Conservation (phyloP, 2,888 invertebrate genomes). For the Catocala sponsa region DNA sequence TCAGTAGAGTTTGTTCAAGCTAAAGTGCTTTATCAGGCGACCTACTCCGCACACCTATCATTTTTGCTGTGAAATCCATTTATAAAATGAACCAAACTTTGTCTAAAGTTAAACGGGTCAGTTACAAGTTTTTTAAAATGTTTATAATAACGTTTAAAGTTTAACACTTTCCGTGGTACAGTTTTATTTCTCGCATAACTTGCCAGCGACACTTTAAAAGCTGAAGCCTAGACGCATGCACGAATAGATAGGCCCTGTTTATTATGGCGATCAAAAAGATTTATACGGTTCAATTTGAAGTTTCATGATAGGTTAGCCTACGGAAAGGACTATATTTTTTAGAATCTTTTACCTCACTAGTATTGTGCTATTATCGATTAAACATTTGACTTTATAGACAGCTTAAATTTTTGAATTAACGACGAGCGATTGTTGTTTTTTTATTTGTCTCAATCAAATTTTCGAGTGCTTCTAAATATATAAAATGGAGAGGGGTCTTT, state of each 20-base stretch:
- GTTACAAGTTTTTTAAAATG: conserved; percentile 22
- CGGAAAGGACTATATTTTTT: too few species aligned
- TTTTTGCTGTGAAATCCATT: conserved; percentile 7
- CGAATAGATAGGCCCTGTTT: conserved; percentile 13
- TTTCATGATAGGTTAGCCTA: too few species aligned
- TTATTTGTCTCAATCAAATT: too few species aligned
- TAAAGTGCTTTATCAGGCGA: background rate
- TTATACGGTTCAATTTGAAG: conserved; percentile 2
- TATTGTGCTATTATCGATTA: too few species aligned
- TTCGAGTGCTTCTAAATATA: too few species aligned
- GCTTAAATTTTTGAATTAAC: too few species aligned
- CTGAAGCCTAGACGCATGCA: conserved; percentile 14
- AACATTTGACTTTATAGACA: too few species aligned
- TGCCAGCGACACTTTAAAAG: conserved; percentile 31
- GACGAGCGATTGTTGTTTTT: too few species aligned
- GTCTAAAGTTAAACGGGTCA: conserved; percentile 8
- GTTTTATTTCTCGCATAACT: conserved; percentile 35
- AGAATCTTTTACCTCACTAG: too few species aligned
- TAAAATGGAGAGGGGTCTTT: too few species aligned
- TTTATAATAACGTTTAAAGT: conserved; percentile 30
- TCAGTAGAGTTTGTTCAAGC: background rate
- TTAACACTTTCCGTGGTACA: conserved; percentile 16
- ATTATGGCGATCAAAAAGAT: conserved; percentile 1
- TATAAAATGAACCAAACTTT: conserved; percentile 9
- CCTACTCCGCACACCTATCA: conserved; percentile 3